Base-by-base conservation (phyloP, 2,888 invertebrate species). In the Saturnia pavonia region DNA sequence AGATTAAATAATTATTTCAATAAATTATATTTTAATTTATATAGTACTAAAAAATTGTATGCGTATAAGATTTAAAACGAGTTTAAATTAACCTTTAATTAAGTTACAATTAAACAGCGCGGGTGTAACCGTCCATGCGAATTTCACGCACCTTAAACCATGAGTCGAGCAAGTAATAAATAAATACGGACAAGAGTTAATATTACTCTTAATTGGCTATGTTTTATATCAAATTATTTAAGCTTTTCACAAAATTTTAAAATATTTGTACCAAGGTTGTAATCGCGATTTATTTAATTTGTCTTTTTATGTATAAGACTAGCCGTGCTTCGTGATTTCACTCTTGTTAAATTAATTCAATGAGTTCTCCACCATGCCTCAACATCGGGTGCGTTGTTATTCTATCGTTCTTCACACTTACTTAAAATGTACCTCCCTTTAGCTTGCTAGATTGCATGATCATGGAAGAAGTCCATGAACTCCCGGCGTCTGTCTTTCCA, bases 171-270 rank as follows among this genome's bases (percentile, higher is more conserved):
- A 12, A 25, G 57, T 60, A 60, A 60, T 60, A 60, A 60, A 60
- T 60, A 60, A 60, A 60, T 57, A 60, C 27, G 27, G 6, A 60
- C 57, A 60, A 60, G 57, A 60, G 12, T 11, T 27, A 60, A 60
- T 25, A 60, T 60, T 60, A 12, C 27, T 60, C 57, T 60, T 60
- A 60, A 60, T 60, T 60, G 57, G 57, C 27, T 27, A 14, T 60
- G 6, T 60, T 60, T 60, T 12, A 60, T 6, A 27, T 25, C 27
- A 60, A 14, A 60, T 60, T 60, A 27, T 60, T 60, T 25, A 14
- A 60, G 12, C 25, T 25, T 60, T 60, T 60, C 57, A 27, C 25
- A 27, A 27, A 60, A n/a, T n/a, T 27, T 3, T 27, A 60, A 60
- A 27, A 27, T 60, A 60, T 60, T 60, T 27, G 11, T 27, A 27